phyloP scores from a whole-genome alignment of 2,888 invertebrate species.

The Thysanoteuthis rhombus region DNA sequence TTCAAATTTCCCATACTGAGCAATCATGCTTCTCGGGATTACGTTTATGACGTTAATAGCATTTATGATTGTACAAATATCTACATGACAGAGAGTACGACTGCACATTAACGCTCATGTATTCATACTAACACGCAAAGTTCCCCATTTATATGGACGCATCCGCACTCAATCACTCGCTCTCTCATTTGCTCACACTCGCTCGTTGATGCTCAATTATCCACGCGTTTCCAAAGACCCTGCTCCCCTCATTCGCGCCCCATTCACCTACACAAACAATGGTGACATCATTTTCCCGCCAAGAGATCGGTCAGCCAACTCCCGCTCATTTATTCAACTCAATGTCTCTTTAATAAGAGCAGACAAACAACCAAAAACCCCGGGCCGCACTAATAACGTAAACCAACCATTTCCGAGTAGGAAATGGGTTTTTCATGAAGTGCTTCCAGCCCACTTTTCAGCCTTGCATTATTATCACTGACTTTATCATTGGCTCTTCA shows the following conservation, averaged over 20 bases:
- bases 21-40: too few relatives aligned
- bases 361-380: background rate
- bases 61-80: background rate
- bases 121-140: background rate
- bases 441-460: background rate
- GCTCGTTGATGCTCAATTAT: background rate
- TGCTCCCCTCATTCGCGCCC: background rate
- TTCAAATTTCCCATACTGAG: too few relatives aligned
- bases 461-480: background rate
- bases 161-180: background rate
- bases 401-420: background rate
- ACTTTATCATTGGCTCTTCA: background rate
- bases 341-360: slow-evolving; percentile 12
- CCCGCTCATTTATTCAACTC: background rate
- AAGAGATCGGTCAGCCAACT: background rate
- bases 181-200: background rate
- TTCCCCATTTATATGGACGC: background rate
- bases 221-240: background rate
- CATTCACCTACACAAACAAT: background rate
- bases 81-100: background rate
- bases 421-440: slow-evolving; percentile 12
- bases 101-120: background rate
- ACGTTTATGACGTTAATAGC: too few relatives aligned
- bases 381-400: background rate
- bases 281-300: background rate